Evolutionary conservation across 2,888 invertebrate species (phyloP), one percentile per base, ranked within the genome.

Genomic region (Tribolium freemani): DNA sequence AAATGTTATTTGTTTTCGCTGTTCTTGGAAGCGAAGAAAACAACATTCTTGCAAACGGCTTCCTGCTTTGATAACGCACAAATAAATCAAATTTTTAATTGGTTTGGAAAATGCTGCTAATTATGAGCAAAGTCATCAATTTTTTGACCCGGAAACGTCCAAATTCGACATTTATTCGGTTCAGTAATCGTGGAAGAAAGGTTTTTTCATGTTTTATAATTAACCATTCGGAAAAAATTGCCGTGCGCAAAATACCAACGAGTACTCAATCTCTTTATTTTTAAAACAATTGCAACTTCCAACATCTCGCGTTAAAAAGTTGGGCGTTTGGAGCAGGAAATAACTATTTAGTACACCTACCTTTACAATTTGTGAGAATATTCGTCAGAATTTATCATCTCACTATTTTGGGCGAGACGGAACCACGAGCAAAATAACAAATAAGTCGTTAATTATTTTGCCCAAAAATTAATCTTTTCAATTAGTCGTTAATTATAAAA

Each of bases 201-300:
- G 8, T 51, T 63, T 63, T 51, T 63, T 3, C 51, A 30, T n/a
- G 38, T 50, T 48, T 45, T 60, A 48, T 60, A 48, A 60, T 60
- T 48, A 60, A 46, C 8, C 63, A 31, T 30, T 1, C 21, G 26
- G 38, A 66, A 66, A 66, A 66, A 66, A 31, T n/a, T 45, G 66
- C 66, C 66, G 66, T 66, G 66, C 54, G 66, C 66, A 66, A 66
- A 66, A 66, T 66, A 45, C 54, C 63, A 16, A 3, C 44, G 46
- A 16, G 60, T 58, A 60, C 63, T 63, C 20, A 63, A 63, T 20
- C 10, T 21, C 21, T 46, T 58, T 44, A 44, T 61, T 58, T 61
- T 61, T 56, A 30, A 61, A 30, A 61, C 16, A 61, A 61, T 61
- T 61, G 8, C 60, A 61, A 21, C 48, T 58, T 38, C 11, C 21